Conservation (phyloP, 2,888 invertebrate species). For the Portevinia maculata region DNA sequence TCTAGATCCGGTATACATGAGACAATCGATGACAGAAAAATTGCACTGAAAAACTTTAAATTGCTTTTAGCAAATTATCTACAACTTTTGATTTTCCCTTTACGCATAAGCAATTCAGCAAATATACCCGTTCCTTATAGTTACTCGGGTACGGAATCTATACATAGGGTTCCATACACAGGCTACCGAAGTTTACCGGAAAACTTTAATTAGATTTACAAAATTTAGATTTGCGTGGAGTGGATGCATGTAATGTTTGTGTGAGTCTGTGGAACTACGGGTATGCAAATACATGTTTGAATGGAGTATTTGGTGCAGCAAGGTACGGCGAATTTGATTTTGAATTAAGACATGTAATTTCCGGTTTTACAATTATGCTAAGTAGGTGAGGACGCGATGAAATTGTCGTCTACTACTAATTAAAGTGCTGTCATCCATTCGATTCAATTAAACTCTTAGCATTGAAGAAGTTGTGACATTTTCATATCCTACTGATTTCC, state of each 20-base stretch:
- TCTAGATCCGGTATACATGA: constrained; percentile 11
- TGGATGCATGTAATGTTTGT: constrained; percentile 36
- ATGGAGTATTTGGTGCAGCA: background rate
- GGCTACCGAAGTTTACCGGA: constrained; percentile 67
- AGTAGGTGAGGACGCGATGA: constrained; percentile 52
- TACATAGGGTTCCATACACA: constrained; percentile 18
- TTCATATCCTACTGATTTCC: no score
- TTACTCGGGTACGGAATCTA: constrained; percentile 18
- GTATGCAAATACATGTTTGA: no score
- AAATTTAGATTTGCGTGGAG: constrained; percentile 63
- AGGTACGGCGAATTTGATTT: no score
- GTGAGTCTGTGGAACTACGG: background rate
- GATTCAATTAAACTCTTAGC: constrained; percentile 66
- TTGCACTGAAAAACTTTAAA: constrained; percentile 69
- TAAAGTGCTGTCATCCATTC: constrained; percentile 47
- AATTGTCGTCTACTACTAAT: constrained; percentile 55
- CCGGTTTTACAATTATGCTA: constrained; percentile 68
- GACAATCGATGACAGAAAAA: constrained; percentile 68
- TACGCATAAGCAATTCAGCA: constrained; percentile 65
- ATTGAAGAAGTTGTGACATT: no score
- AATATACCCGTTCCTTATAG: constrained; percentile 20
- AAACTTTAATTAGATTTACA: constrained; percentile 72
- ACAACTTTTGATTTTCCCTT: constrained; percentile 61
- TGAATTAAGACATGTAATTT: constrained; percentile 72
- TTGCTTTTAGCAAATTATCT: constrained; percentile 70